Base-by-base conservation (phyloP, 2,797 vertebrate genomes). In the Pseudopleuronectes americanus region DNA sequence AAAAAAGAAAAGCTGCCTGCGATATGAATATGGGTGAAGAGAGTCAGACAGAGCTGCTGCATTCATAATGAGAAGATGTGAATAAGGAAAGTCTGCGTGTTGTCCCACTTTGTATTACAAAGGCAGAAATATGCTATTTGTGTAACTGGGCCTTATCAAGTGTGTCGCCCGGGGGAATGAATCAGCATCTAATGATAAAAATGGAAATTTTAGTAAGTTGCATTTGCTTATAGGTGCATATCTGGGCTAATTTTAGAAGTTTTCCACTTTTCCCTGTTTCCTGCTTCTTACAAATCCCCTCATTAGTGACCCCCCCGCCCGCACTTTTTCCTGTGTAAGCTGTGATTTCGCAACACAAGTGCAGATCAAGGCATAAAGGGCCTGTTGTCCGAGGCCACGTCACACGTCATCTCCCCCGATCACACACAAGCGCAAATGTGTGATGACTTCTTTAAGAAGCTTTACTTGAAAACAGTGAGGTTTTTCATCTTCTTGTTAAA, bases 361-460 rank as follows among this genome's bases (percentile, higher is more conserved):
- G 57, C 71, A 70, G 84, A 90, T 93, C 92, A 84, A 78, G 71
- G 71, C 78, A 89, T 91, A 92, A 91, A 71, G 87, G 79, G 81
- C 73, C 84, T 63, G 81, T 92, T 93, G 90, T 91, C 69, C 8
- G 7, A 16, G 19, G 19, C 52, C 21, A 65, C 9, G 26, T 77
- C 52, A 73, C 67, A 78, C 71, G 36, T 60, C 47, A 51, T 56
- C 24, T 53, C 22, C 8, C 68, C 24, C 17, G 6, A 48, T 49
- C 57, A 69, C 67, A 58, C 49, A 60, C 68, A 36, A 75, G 69
- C 53, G 64, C 45, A 83, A 38, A 70, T 38, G 43, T 57, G 28
- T 71, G 38, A 31, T n/a, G 78, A 68, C 24, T 71, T 57, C 22
- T 67, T 49, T 87, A 89, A 90, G 84, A 76, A 60, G 85, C 80